Conservation (phyloP, 2,888 invertebrate species). For the Glaucopsyche alexis region DNA sequence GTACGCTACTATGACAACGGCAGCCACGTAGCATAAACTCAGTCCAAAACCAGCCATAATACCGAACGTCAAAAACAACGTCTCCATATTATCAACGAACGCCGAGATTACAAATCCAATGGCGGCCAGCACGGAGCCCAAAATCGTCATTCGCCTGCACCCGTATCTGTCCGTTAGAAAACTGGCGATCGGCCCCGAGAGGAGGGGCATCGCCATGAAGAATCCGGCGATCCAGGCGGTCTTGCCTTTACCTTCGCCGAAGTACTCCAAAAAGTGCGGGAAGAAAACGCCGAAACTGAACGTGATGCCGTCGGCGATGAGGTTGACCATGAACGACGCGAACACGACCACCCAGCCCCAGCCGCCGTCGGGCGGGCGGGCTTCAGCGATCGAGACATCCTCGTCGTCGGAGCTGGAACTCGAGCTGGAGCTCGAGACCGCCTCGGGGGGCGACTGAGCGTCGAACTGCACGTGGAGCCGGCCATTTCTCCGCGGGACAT, state of each 20-base stretch:
- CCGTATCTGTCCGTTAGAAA: constrained; percentile 91
- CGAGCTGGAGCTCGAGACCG: constrained; percentile 61
- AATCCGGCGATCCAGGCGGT: constrained; percentile 95
- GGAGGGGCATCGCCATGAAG: constrained; percentile 94
- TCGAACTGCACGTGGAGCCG: constrained; percentile 82
- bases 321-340: constrained; percentile 92
- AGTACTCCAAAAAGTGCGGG: constrained; percentile 91
- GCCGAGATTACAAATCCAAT: constrained; percentile 89
- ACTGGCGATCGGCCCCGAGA: constrained; percentile 92
- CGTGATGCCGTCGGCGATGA: constrained; percentile 95
- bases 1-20: constrained; percentile 93
- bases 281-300: constrained; percentile 95
- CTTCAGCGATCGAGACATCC: constrained; percentile 82
- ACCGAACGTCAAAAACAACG: constrained; percentile 90
- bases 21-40: constrained; percentile 93
- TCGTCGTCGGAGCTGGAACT: constrained; percentile 81
- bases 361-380: constrained; percentile 91
- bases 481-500: constrained; percentile 55
- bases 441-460: constrained; percentile 67
- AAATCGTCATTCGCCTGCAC: constrained; percentile 88
- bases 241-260: constrained; percentile 90
- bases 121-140: constrained; percentile 87
- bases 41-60: constrained; percentile 91
- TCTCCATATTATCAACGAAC: constrained; percentile 86
- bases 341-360: constrained; percentile 97